Percentiles rank a stretch among this genome's conserved stretches.
Evolutionary conservation across 2,888 invertebrate genomes (phyloP).

Genomic region (Macrophya annulata): DNA sequence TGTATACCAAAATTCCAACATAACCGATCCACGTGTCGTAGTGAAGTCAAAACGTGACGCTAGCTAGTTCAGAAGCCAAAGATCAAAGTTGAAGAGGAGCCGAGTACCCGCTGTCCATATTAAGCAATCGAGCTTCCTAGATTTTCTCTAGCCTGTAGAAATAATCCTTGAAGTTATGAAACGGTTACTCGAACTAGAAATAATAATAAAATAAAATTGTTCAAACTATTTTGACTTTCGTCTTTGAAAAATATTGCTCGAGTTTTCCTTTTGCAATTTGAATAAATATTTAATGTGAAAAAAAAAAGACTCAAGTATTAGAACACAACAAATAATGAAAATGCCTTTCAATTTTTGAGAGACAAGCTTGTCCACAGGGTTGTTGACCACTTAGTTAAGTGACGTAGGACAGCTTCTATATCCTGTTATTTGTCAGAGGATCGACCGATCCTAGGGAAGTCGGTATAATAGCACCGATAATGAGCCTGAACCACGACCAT

Average conservation of each 20-base stretch:
- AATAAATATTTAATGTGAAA: neutral
- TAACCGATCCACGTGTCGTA: constrained; percentile 21
- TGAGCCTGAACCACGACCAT: constrained; percentile 69
- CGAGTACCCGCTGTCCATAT: constrained; percentile 4
- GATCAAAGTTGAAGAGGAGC: constrained; percentile 20
- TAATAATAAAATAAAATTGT: neutral
- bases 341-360: constrained; percentile 34
- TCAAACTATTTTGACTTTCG: neutral
- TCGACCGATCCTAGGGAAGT: constrained; percentile 66
- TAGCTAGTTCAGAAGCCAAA: constrained; percentile 6
- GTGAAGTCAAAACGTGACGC: constrained; percentile 15
- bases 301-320: neutral
- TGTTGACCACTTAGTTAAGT: constrained; percentile 54
- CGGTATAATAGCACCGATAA: constrained; percentile 72
- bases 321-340: neutral
- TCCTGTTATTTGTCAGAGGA: constrained; percentile 60
- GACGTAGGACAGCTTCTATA: constrained; percentile 49
- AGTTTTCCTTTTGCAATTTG: neutral
- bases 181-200: too few relatives aligned
- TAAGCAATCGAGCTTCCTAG: neutral
- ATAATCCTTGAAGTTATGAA: neutral
- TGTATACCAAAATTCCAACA: neutral
- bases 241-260: neutral
- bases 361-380: constrained; percentile 47
- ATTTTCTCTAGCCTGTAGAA: neutral